Percentiles rank a stretch among this genome's conserved stretches.
phyloP scores from a whole-genome alignment of 2,113 vertebrate species.

The Sturnira hondurensis region DNA sequence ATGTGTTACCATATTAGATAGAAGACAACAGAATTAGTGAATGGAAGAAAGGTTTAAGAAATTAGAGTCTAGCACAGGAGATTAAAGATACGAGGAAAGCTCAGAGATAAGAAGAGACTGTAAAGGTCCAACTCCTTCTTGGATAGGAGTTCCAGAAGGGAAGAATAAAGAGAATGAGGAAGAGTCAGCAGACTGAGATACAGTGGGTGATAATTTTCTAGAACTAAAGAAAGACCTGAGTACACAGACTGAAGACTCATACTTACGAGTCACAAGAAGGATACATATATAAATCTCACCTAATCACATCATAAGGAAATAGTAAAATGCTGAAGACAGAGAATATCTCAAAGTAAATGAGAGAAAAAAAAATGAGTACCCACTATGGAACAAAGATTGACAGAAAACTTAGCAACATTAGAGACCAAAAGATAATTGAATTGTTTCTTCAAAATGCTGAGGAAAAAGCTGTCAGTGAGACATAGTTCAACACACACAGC shows the following conservation, averaged over 20 bases:
- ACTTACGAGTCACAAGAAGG: background rate
- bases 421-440: background rate
- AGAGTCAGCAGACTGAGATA: background rate
- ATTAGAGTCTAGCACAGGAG: background rate
- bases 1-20: background rate
- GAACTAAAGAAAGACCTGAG: background rate
- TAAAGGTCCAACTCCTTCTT: background rate
- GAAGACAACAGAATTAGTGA: background rate
- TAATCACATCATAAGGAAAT: background rate
- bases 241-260: background rate
- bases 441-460: background rate
- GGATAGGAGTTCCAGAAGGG: background rate
- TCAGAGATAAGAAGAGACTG: background rate
- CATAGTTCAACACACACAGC: background rate
- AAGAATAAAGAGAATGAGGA: background rate
- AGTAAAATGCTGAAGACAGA: background rate
- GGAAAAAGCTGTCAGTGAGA: background rate
- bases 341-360: background rate
- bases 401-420: background rate
- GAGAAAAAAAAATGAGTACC: background rate
- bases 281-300: background rate
- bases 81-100: background rate
- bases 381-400: background rate
- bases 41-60: background rate
- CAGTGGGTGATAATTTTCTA: background rate